phyloP scores from a whole-genome alignment of 2,797 vertebrate species.

The Cuniculus paca region DNA sequence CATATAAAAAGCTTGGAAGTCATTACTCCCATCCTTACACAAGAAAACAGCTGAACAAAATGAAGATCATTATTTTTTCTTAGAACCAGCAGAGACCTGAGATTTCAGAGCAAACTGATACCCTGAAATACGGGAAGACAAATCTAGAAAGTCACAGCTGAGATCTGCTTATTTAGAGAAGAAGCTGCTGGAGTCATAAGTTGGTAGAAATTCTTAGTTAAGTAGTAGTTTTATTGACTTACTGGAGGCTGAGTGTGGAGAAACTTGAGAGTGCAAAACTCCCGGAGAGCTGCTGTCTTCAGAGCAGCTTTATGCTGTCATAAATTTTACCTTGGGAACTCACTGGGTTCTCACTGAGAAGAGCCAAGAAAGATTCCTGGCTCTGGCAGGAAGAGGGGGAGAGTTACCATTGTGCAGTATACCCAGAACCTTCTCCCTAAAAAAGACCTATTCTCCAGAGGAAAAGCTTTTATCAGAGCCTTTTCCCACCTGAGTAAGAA shows the following conservation, averaged over 20 bases:
- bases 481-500: background rate
- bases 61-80: conserved; percentile 4
- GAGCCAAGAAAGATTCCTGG: background rate
- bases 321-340: background rate
- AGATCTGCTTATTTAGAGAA: conserved; percentile 12
- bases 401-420: background rate
- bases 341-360: background rate
- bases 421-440: background rate
- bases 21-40: background rate
- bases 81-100: conserved; percentile 19
- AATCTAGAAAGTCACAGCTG: conserved; percentile 1
- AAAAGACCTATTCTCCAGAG: background rate
- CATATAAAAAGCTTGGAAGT: conserved; percentile 5
- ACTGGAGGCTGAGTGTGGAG: background rate
- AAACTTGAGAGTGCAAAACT: background rate
- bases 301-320: background rate
- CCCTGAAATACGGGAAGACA: background rate
- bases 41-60: conserved; percentile 39
- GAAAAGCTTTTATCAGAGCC: background rate
- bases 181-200: background rate
- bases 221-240: background rate
- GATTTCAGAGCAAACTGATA: background rate
- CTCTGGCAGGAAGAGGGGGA: conserved; percentile 44
- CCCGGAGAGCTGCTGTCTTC: background rate
- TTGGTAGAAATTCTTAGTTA: background rate